Base-by-base conservation (phyloP, 2,113 vertebrate genomes). In the Crypturellus undulatus region DNA sequence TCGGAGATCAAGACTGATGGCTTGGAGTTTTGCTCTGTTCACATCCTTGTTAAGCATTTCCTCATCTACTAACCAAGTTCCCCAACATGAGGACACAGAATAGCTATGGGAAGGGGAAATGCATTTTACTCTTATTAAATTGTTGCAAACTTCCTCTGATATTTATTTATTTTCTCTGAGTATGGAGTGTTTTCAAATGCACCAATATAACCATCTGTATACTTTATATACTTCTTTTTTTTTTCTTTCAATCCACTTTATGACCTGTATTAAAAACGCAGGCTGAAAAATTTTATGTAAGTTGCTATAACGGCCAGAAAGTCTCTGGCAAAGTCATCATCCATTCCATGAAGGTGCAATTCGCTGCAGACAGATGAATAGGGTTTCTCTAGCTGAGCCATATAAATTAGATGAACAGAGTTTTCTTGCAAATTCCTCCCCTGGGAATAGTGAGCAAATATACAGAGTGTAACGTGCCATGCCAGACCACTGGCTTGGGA, bases 321-420 rank as follows among this genome's bases (percentile, higher is more conserved):
- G 26, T 81, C 88, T 95, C 95, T 96, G 95, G 92, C 89, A 79
- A 96, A 95, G 81, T 90, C 91, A 88, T 96, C 51, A 91, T 95
- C 83, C 89, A 60, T 86, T 95, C 90, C 58, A 68, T 75, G 92
- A 89, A 95, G 94, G 89, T 95, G 94, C 91, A 94, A 40, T 90
- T 93, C 92, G 65, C 92, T 95, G 73, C 21, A 85, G 94, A 69
- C 62, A 84, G 68, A 92, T 77, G 79, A 94, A 83, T 56, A 71
- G 82, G 84, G 65, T 92, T 94, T 89, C 73, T 79, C 38, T 95
- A 92, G 84, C 73, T 79, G 91, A 94, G 84, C 77, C 91, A 68
- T 89, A 84, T 79, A 93, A 93, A 93, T 93, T 87, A 95, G 84
- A 93, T 69, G 65, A 96, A 68, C 47, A 96, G 89, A 79, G 92